These are phyloP conservation scores for Chironomus riparius DNA, from an alignment of 2,888 invertebrate species.

Conservation along the genomic window DNA sequence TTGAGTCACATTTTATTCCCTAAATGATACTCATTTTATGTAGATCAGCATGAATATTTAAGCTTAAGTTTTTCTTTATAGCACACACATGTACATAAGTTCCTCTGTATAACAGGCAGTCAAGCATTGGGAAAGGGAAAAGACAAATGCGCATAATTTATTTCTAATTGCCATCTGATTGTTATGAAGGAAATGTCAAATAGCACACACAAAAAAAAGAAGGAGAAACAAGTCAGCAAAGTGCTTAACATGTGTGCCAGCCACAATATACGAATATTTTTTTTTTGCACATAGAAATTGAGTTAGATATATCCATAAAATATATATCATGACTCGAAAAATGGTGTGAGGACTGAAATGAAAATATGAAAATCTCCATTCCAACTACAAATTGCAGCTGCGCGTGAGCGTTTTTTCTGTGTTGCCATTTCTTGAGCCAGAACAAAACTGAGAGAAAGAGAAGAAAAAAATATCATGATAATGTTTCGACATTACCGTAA, in stretches of 20 bases:
- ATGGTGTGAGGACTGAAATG: neutral
- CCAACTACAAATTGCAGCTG: constrained; percentile 17
- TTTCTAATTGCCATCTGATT: constrained; percentile 27
- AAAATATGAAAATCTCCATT: neutral
- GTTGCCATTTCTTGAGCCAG: no score
- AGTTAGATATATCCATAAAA: neutral
- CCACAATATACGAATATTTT: neutral
- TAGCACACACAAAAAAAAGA: neutral
- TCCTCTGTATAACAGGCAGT: neutral
- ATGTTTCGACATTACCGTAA: no score
- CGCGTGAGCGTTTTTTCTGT: constrained; percentile 15
- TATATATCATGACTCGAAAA: no score
- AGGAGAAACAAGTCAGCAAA: neutral
- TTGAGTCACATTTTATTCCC: neutral
- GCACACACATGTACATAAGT: no score
- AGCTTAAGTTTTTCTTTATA: neutral
- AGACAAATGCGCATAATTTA: constrained; percentile 27
- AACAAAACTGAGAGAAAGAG: no score
- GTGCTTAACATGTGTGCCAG: neutral
- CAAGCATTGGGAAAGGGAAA: neutral
- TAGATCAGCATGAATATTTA: constrained; percentile 6
- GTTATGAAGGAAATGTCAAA: constrained; percentile 24
- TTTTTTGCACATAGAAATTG: neutral
- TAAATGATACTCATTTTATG: neutral
- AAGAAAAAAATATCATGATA: neutral